Conservation (phyloP, 2,113 vertebrate species). For the Halcyon malimbica region DNA sequence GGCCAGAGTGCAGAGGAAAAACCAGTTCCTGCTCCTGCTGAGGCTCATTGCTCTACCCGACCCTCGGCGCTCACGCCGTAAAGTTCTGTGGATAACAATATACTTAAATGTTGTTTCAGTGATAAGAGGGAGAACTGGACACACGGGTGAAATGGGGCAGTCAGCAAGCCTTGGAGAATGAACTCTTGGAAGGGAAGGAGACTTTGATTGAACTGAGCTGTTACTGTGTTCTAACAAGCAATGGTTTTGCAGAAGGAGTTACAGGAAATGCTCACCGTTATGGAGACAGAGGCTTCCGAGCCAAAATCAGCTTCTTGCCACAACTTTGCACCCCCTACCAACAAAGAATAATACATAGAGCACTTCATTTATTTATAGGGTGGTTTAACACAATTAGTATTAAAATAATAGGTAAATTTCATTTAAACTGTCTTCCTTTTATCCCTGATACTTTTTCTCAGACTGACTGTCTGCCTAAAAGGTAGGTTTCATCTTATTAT, state of each 20-base stretch:
- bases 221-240: neutral
- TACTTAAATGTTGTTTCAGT: neutral
- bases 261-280: neutral
- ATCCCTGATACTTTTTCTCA: neutral
- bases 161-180: neutral
- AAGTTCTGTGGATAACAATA: neutral
- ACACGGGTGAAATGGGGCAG: neutral
- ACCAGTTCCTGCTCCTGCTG: neutral
- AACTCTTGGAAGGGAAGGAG: neutral
- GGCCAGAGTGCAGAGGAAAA: conserved; percentile 12
- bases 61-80: neutral
- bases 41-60: neutral
- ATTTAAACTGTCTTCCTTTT: neutral
- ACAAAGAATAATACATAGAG: neutral
- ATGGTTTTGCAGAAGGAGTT: neutral
- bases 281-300: neutral
- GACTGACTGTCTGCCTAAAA: neutral
- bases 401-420: neutral
- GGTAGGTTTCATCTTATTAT: neutral
- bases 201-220: neutral
- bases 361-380: neutral
- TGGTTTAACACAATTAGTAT: neutral
- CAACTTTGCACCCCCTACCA: neutral
- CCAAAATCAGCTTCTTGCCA: neutral
- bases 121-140: neutral